These are phyloP conservation scores for Aphidoletes aphidimyza DNA, from an alignment of 2,888 invertebrate species.

Conservation along the genomic window DNA sequence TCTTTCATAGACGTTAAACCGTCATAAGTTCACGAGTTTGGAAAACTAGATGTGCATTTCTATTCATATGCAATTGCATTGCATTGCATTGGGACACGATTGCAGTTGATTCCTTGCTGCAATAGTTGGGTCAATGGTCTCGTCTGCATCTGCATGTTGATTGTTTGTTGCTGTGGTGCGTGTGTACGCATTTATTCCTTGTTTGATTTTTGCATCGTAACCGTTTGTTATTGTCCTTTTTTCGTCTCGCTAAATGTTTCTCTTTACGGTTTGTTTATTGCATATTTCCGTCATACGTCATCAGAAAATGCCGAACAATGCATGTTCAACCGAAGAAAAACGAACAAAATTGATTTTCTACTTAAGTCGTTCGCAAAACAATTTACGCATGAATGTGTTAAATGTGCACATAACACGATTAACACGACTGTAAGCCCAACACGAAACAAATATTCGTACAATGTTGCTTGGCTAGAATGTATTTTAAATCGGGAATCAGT, in stretches of 20 bases:
- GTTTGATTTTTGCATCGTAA: not conserved
- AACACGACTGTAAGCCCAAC: not conserved
- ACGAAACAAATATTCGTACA: too few relatives aligned
- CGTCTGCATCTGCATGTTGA: slow-evolving; percentile 5
- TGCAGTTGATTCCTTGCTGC: not conserved
- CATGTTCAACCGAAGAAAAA: slow-evolving; percentile 7
- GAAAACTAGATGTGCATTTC: too few relatives aligned
- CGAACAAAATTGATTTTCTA: slow-evolving; percentile 17
- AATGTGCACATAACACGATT: not conserved
- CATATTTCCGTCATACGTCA: slow-evolving; percentile 30
- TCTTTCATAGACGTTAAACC: too few relatives aligned
- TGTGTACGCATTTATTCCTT: too few relatives aligned
- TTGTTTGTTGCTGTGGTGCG: too few relatives aligned
- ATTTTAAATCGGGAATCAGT: too few relatives aligned
- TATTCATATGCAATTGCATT: not conserved
- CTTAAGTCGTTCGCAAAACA: not conserved
- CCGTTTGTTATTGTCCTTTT: not conserved
- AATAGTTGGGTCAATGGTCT: slow-evolving; percentile 8
- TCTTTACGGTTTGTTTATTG: not conserved
- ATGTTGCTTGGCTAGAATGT: too few relatives aligned
- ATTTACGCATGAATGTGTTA: not conserved
- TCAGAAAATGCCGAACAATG: not conserved
- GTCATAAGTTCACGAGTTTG: too few relatives aligned
- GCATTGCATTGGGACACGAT: not conserved
- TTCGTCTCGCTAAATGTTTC: not conserved